phyloP scores from a whole-genome alignment of 2,888 invertebrate genomes.

The Netelia melanura region DNA sequence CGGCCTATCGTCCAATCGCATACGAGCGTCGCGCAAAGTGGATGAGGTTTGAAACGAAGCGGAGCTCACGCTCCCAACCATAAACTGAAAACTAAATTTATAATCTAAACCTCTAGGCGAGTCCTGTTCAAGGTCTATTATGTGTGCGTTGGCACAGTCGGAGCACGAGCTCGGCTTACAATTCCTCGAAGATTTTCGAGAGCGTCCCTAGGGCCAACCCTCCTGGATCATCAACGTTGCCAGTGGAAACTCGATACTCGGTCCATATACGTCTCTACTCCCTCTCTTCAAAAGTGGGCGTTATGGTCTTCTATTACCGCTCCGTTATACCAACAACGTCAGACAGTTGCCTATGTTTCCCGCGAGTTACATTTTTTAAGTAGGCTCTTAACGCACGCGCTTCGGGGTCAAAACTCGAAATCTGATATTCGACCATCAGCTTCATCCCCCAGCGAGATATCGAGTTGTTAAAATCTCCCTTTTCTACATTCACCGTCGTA shows the following conservation, averaged over 20 bases:
- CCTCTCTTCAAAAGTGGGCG: slow-evolving; percentile 39
- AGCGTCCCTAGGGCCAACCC: slow-evolving; percentile 3
- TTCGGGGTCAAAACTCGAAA: slow-evolving; percentile 62
- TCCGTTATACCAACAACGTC: slow-evolving; percentile 31
- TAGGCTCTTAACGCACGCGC: slow-evolving; percentile 63
- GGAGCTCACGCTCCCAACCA: too few relatives aligned
- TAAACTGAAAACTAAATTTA: slow-evolving; percentile 19
- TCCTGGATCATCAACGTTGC: slow-evolving; percentile 38
- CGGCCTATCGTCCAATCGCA: not conserved
- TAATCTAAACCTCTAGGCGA: slow-evolving; percentile 4
- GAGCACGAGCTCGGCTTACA: slow-evolving; percentile 38
- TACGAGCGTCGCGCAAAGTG: not conserved
- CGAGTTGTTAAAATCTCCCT: slow-evolving; percentile 47
- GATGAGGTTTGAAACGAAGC: not conserved
- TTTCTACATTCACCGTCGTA: slow-evolving; percentile 38
- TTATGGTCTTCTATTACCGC: slow-evolving; percentile 51
- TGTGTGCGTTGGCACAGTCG: not conserved
- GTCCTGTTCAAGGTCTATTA: not conserved
- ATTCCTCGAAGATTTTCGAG: slow-evolving; percentile 46
- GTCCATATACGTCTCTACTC: slow-evolving; percentile 30
- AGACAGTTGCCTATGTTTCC: slow-evolving; percentile 26
- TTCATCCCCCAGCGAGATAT: slow-evolving; percentile 36
- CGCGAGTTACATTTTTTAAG: slow-evolving; percentile 68
- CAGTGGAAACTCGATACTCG: slow-evolving; percentile 67
- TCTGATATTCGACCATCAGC: slow-evolving; percentile 51